A percentile compares a stretch with the other conserved stretches of the same genome.
Conservation (phyloP, 2,113 vertebrate species). For the Salvelinus sp. region DNA sequence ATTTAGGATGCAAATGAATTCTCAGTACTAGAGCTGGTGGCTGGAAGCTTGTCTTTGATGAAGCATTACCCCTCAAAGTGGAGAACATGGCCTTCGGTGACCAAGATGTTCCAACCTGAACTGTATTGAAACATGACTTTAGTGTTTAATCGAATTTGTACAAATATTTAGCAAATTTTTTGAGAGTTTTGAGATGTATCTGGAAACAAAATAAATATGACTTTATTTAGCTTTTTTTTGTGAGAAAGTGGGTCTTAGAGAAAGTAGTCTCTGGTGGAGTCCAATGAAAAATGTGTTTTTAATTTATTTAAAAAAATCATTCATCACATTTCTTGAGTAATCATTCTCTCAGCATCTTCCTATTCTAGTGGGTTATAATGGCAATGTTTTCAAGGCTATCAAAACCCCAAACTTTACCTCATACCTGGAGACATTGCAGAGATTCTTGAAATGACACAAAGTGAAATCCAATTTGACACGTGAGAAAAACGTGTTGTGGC, state of each 20-base stretch:
- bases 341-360: constrained; percentile 14
- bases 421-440: constrained; percentile 52
- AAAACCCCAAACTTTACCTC: constrained; percentile 43
- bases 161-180: too few species aligned
- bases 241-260: too few species aligned
- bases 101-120: constrained; percentile 40
- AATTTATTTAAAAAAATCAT: neutral
- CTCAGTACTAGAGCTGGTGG: constrained; percentile 55
- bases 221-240: too few species aligned
- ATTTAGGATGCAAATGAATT: constrained; percentile 76
- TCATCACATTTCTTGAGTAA: neutral
- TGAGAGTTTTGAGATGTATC: constrained; percentile 16
- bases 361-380: constrained; percentile 36
- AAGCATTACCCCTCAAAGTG: constrained; percentile 54
- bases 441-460: constrained; percentile 57
- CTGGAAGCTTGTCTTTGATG: constrained; percentile 57
- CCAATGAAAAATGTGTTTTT: neutral
- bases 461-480: constrained; percentile 64
- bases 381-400: constrained; percentile 48
- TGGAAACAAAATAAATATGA: too few species aligned
- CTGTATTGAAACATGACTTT: neutral
- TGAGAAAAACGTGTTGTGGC: constrained; percentile 72
- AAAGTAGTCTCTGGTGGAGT: too few species aligned
- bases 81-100: constrained; percentile 39
- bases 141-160: too few species aligned